These are phyloP conservation scores for Gobionotothen gibberifrons DNA, from an alignment of 2,797 vertebrate species.

Conservation along the genomic window DNA sequence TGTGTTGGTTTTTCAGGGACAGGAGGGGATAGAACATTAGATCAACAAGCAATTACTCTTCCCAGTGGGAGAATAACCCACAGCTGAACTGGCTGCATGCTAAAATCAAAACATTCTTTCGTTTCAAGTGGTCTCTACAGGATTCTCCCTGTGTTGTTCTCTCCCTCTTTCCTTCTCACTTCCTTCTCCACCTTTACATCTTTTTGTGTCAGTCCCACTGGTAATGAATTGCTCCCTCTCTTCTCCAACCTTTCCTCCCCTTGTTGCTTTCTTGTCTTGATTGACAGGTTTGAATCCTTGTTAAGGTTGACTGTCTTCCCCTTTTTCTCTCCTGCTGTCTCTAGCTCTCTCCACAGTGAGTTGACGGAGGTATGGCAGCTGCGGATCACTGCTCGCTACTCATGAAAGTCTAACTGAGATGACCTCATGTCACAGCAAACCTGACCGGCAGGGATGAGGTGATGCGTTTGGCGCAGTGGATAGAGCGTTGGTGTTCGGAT, in stretches of 20 bases:
- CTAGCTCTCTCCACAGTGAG: slow-evolving; percentile 18
- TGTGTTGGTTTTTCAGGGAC: slow-evolving; percentile 69
- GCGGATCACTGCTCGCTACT: slow-evolving; percentile 43
- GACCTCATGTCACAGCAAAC: slow-evolving; percentile 45
- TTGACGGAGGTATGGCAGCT: slow-evolving; percentile 47
- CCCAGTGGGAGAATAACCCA: slow-evolving; percentile 72
- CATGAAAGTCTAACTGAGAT: slow-evolving; percentile 44
- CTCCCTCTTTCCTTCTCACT: slow-evolving; percentile 42
- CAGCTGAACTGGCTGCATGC: slow-evolving; percentile 68
- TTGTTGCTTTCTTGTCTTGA: slow-evolving; percentile 57
- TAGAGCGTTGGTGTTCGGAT: no score
- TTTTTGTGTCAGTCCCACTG: slow-evolving; percentile 52
- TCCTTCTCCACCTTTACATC: slow-evolving; percentile 46
- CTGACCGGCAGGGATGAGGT: slow-evolving; percentile 40
- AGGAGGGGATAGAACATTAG: slow-evolving; percentile 67
- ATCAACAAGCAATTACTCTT: slow-evolving; percentile 81
- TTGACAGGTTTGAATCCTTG: slow-evolving; percentile 62
- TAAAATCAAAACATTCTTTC: slow-evolving; percentile 70
- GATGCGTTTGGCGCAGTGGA: no score
- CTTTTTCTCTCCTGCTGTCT: slow-evolving; percentile 11
- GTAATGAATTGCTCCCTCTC: slow-evolving; percentile 50
- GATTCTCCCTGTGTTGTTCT: slow-evolving; percentile 48
- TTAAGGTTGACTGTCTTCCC: slow-evolving; percentile 37
- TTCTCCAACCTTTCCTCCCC: slow-evolving; percentile 49
- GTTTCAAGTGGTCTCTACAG: slow-evolving; percentile 69